Evolutionary conservation across 2,797 vertebrate species (phyloP), one percentile per base, ranked within the genome.

Genomic region (Ispidina lecontei): DNA sequence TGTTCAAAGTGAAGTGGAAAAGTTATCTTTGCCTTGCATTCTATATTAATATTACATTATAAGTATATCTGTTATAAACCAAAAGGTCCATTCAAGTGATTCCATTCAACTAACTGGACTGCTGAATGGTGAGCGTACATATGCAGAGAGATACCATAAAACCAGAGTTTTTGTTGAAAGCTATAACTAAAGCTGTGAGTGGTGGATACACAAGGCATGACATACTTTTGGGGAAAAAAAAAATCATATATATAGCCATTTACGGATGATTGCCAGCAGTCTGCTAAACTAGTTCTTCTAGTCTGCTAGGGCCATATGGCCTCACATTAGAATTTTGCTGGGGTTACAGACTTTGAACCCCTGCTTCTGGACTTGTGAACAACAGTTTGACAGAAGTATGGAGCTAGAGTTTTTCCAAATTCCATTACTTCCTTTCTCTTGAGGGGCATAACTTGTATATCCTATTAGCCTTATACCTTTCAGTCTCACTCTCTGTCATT

Each of bases 381-480:
- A 43, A 7, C 10, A 54, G 6, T 26, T 84, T 52, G 76, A 52
- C 7, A 29, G 31, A 87, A 70, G 7, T 19, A 8, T 0, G 1
- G 56, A 72, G 33, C 73, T 72, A 43, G 35, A 20, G 63, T 87
- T 69, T 29, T 47, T 73, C 60, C 55, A 52, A 89, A 83, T 89
- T 62, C 46, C 10, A 6, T 71, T 71, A 6, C 46, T 58, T 83
- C 11, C 65, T 55, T 74, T 91, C 62, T 39, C 21, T 60, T 56
- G 39, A 78, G 28, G 22, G 49, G 3, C 41, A 19, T 44, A 35
- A 52, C 12, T 85, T 77, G 56, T 17, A 21, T 47, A 31, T 56
- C 62, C 13, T 23, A 7, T 20, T 55, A 70, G 14, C 19, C 10
- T 74, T 84, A 14, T 60, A 25, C 28, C 16, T 86, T 69, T 60